Evolutionary conservation across 92 coral and sea anemone species (phyloP), one percentile per base, ranked within the genome.

Genomic region (Paramuricea clavata): DNA sequence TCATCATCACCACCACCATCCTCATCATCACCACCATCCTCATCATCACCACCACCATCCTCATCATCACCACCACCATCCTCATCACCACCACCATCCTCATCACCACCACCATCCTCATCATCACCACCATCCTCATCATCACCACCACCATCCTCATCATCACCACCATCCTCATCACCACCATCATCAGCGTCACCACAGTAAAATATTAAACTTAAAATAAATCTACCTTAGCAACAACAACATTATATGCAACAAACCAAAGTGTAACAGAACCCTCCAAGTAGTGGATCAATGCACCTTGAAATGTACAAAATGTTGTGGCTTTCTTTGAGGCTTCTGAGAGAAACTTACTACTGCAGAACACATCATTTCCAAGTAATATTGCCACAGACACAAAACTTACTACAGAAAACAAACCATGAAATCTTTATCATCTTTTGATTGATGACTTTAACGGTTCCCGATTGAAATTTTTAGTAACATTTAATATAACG

Each of bases 231-330:
- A 95, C 98, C 98, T 93, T 89, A 43, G 90, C 83, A 30, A 95
- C 88, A 52, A 91, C 89, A 64, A 93, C 72, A 71, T 92, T 86
- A 80, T 95, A 95, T 3, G 88, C 89, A 16, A 92, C 86, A 86
- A 93, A 95, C 98, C 98, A 95, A 52, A 95, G 68, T 0, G 94
- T 78, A 59, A 91, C 50, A 54, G 94, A 95, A 41, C 83, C 87
- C 23, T 81, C 78, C 15, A 92, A 70, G 71, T 92, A 95, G 68
- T 93, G 97, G 16, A 90, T 82, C 54, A 92, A 32, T 39, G 86
- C 69, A n/a, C 98, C 98, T 83, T 95, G 93, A 5, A 85, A 90
- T 39, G 44, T 91, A 85, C 98, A 95, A 85, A 93, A 95, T 60
- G 49, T 36, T 74, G 98, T 95, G 17, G 95, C 93, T 43, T 86